These are phyloP conservation scores for Piezodorus guildinii DNA, from an alignment of 1,140 invertebrate species.

Conservation along the genomic window DNA sequence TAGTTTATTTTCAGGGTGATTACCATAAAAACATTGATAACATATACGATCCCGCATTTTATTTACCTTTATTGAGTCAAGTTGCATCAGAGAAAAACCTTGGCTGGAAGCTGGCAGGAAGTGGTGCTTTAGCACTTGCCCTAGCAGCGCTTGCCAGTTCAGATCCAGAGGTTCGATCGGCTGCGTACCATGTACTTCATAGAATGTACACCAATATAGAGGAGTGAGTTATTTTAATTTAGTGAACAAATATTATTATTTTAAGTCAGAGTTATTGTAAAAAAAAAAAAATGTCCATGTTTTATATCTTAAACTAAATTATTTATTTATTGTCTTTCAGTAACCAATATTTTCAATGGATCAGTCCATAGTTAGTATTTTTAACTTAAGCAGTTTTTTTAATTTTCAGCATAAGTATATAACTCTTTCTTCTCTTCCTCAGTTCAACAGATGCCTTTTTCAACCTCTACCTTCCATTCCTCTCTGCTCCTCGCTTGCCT, in stretches of 20 bases:
- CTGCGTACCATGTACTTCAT: slow-evolving; percentile 51
- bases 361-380: too few relatives aligned
- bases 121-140: neutral
- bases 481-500: too few relatives aligned
- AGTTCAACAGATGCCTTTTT: too few relatives aligned
- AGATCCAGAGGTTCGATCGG: slow-evolving; percentile 43
- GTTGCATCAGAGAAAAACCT: slow-evolving; percentile 15
- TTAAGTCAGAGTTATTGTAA: too few relatives aligned
- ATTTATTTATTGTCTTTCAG: too few relatives aligned
- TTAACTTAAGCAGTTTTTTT: too few relatives aligned
- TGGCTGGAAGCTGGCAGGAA: slow-evolving; percentile 1
- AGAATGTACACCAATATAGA: slow-evolving; percentile 53
- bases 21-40: slow-evolving; percentile 20
- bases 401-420: too few relatives aligned
- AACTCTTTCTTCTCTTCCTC: too few relatives aligned
- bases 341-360: too few relatives aligned
- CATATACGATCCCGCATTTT: slow-evolving; percentile 60
- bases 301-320: too few relatives aligned
- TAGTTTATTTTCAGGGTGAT: slow-evolving; percentile 5
- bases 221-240: slow-evolving; percentile 36
- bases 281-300: too few relatives aligned
- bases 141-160: slow-evolving; percentile 41
- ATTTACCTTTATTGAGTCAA: slow-evolving; percentile 53
- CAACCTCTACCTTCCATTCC: too few relatives aligned
- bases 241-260: neutral